Conservation (phyloP, 1,140 invertebrate species). For the Zaprionus africanus region DNA sequence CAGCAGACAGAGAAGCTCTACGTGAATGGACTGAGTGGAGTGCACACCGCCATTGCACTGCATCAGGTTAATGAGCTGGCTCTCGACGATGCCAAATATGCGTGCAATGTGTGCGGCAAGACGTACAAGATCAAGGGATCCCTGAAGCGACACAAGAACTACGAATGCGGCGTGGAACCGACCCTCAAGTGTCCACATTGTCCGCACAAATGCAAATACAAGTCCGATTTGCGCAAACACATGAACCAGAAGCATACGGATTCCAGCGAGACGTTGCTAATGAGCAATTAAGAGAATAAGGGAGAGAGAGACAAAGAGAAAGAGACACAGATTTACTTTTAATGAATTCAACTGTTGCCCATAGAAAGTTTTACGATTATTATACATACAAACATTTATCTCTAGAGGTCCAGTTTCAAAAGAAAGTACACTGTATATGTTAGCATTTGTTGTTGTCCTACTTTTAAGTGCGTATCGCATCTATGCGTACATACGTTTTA, state of each 20-base stretch:
- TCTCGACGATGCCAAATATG: slow-evolving; percentile 78
- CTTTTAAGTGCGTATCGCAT: slow-evolving; percentile 40
- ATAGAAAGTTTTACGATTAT: neutral
- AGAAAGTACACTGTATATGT: slow-evolving; percentile 15
- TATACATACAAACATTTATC: neutral
- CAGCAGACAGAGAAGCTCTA: slow-evolving; percentile 57
- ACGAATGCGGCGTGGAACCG: slow-evolving; percentile 87
- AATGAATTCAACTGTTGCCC: slow-evolving; percentile 4
- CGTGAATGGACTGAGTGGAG: slow-evolving; percentile 50
- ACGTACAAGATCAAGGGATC: slow-evolving; percentile 86
- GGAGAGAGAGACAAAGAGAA: neutral
- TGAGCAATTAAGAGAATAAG: slow-evolving; percentile 19
- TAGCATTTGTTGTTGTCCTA: slow-evolving; percentile 69
- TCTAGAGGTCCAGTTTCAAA: neutral
- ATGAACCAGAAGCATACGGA: slow-evolving; percentile 80
- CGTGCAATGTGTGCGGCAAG: slow-evolving; percentile 86
- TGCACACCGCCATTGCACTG: slow-evolving; percentile 60
- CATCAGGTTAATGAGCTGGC: slow-evolving; percentile 57
- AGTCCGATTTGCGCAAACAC: slow-evolving; percentile 81
- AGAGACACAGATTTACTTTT: slow-evolving; percentile 2
- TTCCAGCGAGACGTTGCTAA: slow-evolving; percentile 48
- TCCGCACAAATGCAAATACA: slow-evolving; percentile 83
- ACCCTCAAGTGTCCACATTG: slow-evolving; percentile 78
- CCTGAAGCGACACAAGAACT: slow-evolving; percentile 86
- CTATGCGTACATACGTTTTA: slow-evolving; percentile 21